These are phyloP conservation scores for Rhagoletis zephyria DNA, from an alignment of 1,140 invertebrate species.

Conservation along the genomic window DNA sequence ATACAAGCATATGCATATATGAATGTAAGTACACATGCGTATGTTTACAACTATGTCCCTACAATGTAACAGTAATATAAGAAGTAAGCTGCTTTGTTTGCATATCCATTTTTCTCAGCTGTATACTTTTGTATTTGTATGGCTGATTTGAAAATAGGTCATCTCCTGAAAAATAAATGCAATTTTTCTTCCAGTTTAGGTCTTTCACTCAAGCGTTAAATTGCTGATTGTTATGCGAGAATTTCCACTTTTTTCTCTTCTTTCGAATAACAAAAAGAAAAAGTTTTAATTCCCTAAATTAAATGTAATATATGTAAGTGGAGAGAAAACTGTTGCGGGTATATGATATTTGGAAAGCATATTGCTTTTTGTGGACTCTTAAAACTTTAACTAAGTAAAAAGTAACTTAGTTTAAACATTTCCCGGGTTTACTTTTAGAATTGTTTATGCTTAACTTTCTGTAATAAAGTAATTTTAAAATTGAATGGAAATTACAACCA, in stretches of 20 bases:
- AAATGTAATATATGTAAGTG: neutral
- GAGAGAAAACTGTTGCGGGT: neutral
- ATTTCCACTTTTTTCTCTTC: neutral
- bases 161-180: conserved; percentile 18
- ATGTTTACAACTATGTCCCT: no score
- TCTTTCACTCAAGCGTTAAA: neutral
- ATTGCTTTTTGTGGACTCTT: neutral
- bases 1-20: no score
- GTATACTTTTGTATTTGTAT: neutral
- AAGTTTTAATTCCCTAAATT: conserved; percentile 13
- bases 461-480: no score
- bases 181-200: conserved; percentile 8
- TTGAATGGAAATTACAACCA: no score
- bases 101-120: no score
- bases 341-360: neutral
- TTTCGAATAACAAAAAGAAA: neutral
- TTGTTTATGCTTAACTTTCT: no score
- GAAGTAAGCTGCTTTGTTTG: no score
- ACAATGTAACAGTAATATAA: no score
- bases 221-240: conserved; percentile 34
- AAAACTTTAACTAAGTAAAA: no score
- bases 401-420: no score
- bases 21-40: no score
- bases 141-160: neutral
- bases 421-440: no score